Conservation (phyloP, 2,888 invertebrate genomes). For the Oxystoma pomonae region DNA sequence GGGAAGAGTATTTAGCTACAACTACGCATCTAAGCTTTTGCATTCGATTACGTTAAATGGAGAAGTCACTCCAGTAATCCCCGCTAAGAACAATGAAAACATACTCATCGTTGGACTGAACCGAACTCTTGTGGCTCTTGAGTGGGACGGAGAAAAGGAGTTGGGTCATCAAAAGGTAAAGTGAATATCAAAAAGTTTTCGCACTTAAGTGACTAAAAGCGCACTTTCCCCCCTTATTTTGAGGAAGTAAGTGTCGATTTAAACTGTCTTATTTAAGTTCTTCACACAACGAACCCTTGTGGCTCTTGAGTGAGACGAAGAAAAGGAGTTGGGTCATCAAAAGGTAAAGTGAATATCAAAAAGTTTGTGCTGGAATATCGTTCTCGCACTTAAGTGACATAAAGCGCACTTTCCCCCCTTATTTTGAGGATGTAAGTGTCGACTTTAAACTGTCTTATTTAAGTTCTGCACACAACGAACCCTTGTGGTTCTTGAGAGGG, state of each 20-base stretch:
- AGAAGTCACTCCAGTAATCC: slow-evolving; percentile 25
- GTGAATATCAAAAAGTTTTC: too few relatives aligned
- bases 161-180: slow-evolving; percentile 11
- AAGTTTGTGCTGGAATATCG: too few relatives aligned
- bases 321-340: slow-evolving; percentile 10
- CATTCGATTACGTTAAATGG: slow-evolving; percentile 23
- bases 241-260: too few relatives aligned
- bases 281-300: slow-evolving; percentile 41
- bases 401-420: too few relatives aligned
- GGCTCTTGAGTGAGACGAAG: slow-evolving; percentile 51
- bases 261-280: too few relatives aligned
- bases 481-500: slow-evolving; percentile 50
- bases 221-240: too few relatives aligned
- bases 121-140: slow-evolving; percentile 43
- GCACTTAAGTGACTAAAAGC: too few relatives aligned
- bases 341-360: too few relatives aligned
- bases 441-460: too few relatives aligned
- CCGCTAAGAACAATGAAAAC: slow-evolving; percentile 18
- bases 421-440: too few relatives aligned
- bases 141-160: slow-evolving; percentile 47
- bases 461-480: too few relatives aligned
- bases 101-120: slow-evolving; percentile 23
- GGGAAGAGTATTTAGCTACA: slow-evolving; percentile 25
- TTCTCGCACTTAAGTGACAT: too few relatives aligned
- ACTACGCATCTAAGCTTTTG: slow-evolving; percentile 19